Evolutionary conservation across 1,140 invertebrate genomes (phyloP).

Genomic region (Drosophila ercepeae): DNA sequence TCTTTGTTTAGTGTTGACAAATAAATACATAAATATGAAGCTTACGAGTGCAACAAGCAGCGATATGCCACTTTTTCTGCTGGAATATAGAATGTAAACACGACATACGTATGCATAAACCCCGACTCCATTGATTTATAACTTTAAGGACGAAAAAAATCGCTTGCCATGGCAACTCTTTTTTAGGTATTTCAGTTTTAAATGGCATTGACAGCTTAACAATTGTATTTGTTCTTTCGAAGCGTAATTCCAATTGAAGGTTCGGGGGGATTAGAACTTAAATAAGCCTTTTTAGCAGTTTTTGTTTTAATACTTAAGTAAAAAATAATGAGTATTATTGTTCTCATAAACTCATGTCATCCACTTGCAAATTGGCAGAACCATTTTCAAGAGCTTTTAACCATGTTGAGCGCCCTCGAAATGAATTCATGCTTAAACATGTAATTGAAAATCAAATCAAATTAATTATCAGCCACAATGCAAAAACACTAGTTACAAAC

Average conservation of each 20-base stretch:
- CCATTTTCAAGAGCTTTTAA: neutral
- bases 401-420: conserved; percentile 24
- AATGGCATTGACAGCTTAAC: conserved; percentile 23
- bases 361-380: conserved; percentile 1
- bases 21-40: conserved; percentile 73
- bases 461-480: conserved; percentile 64
- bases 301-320: too few relatives aligned
- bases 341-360: neutral
- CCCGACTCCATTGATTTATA: conserved; percentile 18
- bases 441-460: conserved; percentile 54
- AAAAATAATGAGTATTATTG: conserved; percentile 3
- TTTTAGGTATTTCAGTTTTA: conserved; percentile 1
- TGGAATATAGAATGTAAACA: conserved; percentile 57
- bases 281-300: neutral
- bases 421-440: conserved; percentile 42
- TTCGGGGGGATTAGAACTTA: neutral
- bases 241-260: neutral
- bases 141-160: conserved; percentile 1
- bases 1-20: conserved; percentile 56
- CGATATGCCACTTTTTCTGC: conserved; percentile 40
- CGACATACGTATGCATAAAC: conserved; percentile 49
- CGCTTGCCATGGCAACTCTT: neutral
- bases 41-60: conserved; percentile 46
- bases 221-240: conserved; percentile 3
- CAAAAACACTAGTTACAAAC: conserved; percentile 16